Percentiles rank a stretch among this genome's conserved stretches.
Conservation (phyloP, 2,888 invertebrate genomes). For the Onchidella celtica region DNA sequence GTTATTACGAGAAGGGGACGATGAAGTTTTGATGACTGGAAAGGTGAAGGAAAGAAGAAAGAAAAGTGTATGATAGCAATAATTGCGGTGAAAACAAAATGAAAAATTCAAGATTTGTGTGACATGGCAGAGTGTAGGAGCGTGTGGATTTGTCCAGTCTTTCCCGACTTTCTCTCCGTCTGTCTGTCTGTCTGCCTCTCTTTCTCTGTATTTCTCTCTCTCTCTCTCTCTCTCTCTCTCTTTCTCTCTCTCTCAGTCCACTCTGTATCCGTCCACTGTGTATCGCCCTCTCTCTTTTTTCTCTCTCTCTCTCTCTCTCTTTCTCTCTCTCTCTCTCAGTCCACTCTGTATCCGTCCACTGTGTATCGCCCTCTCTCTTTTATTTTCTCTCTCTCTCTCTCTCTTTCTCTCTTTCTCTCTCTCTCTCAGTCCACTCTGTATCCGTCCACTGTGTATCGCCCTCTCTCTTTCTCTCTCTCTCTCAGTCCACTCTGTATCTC, state of each 20-base stretch:
- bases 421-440: background rate
- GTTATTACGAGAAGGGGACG: too few relatives aligned
- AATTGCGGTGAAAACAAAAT: too few relatives aligned
- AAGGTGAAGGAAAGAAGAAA: too few relatives aligned
- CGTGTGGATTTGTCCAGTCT: too few relatives aligned
- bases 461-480: too few relatives aligned
- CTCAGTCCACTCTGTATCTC: too few relatives aligned
- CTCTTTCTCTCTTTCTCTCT: conserved; percentile 23
- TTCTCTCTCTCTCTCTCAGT: background rate
- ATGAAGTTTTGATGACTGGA: too few relatives aligned
- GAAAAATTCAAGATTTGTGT: too few relatives aligned
- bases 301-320: conserved; percentile 3
- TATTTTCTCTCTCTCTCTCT: background rate
- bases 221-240: background rate
- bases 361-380: background rate
- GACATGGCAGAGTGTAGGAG: too few relatives aligned
- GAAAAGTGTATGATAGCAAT: too few relatives aligned
- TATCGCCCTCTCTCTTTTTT: background rate
- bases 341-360: background rate
- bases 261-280: background rate
- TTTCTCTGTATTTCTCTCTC: background rate
- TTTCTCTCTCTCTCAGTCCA: background rate
- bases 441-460: too few relatives aligned
- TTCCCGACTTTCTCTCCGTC: background rate
- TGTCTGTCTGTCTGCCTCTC: conserved; percentile 16